Conservation (phyloP, 2,113 vertebrate genomes). For the Protomyctophum bolini region DNA sequence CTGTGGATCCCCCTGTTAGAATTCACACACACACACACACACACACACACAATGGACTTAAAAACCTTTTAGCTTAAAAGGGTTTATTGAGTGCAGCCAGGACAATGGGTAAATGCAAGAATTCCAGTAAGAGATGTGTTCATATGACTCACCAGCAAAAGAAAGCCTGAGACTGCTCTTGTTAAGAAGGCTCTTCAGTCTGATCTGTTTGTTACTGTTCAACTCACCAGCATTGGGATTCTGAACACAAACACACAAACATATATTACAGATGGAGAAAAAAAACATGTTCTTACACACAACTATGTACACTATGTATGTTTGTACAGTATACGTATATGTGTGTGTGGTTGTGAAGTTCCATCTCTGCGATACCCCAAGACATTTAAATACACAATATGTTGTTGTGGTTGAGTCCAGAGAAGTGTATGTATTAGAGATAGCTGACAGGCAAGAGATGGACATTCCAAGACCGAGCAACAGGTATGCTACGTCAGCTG, state of each 20-base stretch:
- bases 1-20: constrained; percentile 19
- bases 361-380: too few relatives aligned
- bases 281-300: too few relatives aligned
- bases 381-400: too few relatives aligned
- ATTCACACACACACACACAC: too few relatives aligned
- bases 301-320: background rate
- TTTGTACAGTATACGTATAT: background rate
- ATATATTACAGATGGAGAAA: constrained; percentile 31
- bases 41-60: background rate
- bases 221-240: constrained; percentile 47
- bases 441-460: too few relatives aligned
- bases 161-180: constrained; percentile 80
- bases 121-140: constrained; percentile 23
- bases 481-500: too few relatives aligned
- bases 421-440: too few relatives aligned
- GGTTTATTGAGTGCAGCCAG: too few relatives aligned
- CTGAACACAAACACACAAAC: constrained; percentile 19
- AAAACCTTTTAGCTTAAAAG: too few relatives aligned
- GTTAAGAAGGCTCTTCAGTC: constrained; percentile 88
- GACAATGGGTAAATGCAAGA: too few relatives aligned
- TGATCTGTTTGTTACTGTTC: constrained; percentile 67
- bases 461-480: too few relatives aligned
- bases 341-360: background rate
- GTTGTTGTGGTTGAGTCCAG: too few relatives aligned
- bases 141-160: constrained; percentile 80